Evolutionary conservation across 2,888 invertebrate genomes (phyloP), one percentile per base, ranked within the genome.

Genomic region (Caradrina kadenii): DNA sequence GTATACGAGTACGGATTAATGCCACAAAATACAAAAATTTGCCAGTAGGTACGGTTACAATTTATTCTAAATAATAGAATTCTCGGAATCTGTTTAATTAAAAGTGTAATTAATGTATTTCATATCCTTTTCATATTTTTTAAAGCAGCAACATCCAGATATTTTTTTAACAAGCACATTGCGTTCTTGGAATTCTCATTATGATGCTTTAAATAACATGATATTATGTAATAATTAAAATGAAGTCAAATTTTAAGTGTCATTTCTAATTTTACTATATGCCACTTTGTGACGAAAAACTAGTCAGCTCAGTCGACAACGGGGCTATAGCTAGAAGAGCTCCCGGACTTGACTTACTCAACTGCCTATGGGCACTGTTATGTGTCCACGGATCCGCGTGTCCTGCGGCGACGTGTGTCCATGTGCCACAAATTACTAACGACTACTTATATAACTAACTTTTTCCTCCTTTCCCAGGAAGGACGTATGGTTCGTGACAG

Each of bases 401-500:
- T 39, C 4, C 11, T 13, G 1, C 7, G 35, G 8, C 35, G 8
- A 35, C 8, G 1, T 35, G 35, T 39, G 39, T 39, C 2, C 11
- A 13, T 39, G 39, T 39, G 39, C 39, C 39, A 39, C 13, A 39
- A 39, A 13, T 39, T 13, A 39, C 39, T 13, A 39, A 0, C 15
- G 45, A 45, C 17, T 45, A 17, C 45, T 45, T 42, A 42, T 39
- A 39, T 4, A 35, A 67, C 10, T 10, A 26, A 48, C 0, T 26
- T 8, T 19, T 67, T 67, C 42, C 2, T 3, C 3, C 7, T 26
- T 26, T 22, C 94, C 50, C 93, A 98, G 98, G 81, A 96, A 97
- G 63, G 98, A 98, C 90, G 98, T 98, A 11, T 98, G 98, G 96
- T 98, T 98, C 87, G 97, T 98, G 42, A 98, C 98, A 5, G 96